Evolutionary conservation across 2,113 vertebrate species (phyloP), one percentile per base, ranked within the genome.

Genomic region (Zeus faber): DNA sequence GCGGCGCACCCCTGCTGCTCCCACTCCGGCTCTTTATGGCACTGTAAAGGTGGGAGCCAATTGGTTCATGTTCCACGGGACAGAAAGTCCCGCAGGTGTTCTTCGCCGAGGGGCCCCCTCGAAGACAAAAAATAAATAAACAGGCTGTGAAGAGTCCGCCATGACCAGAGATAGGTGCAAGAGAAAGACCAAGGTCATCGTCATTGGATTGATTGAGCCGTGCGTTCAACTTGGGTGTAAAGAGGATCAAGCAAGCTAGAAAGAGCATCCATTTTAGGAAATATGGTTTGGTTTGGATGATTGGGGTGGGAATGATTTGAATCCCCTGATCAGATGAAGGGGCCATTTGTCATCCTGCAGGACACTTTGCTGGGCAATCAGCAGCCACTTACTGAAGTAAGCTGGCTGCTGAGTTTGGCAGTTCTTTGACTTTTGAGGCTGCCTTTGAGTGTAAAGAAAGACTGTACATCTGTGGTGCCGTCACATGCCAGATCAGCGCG

Each of bases 311-410:
- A 39, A 16, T 3, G 25, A n/a, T 60, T 63, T 71, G 53, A n/a
- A 37, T 14, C 35, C 3, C 25, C 60, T 23, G 25, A 39, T 29
- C 13, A 46, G 56, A 74, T 65, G 52, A 74, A 65, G 21, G 57
- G 58, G 49, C 11, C 41, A 23, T 47, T 72, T 76, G 65, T 72
- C 47, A 54, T 35, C 22, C 20, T 37, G 54, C 18, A 58, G 40
- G 21, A 46, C 48, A 56, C 39, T 22, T 20, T 46, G 54, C 23
- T 37, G 59, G 46, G 43, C 44, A 54, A 57, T 31, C 24, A 40
- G 20, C 45, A 37, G 33, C 13, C 11, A 18, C 24, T 24, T 35
- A 43, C n/a, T 33, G 18, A 51, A 59, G 40, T 22, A 8, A 49
- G 50, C 50, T n/a, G n/a, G n/a, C n/a, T n/a, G n/a, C n/a, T n/a